Percentiles rank a stretch among this genome's conserved stretches.
These are phyloP conservation scores for Sphaerophoria taeniata DNA, from an alignment of 2,888 invertebrate genomes.

Conservation along the genomic window DNA sequence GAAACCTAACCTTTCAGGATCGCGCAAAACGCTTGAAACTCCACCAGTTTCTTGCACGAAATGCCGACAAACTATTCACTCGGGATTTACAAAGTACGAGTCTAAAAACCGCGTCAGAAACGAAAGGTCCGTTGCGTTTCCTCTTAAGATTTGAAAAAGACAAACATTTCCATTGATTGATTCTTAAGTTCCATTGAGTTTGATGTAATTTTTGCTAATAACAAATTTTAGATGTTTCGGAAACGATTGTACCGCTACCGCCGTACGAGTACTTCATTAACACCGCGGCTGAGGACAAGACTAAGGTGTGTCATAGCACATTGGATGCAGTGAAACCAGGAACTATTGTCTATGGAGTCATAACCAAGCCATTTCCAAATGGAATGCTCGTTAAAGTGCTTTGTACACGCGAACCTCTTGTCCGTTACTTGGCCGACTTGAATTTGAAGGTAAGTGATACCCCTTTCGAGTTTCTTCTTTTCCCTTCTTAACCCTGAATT, in stretches of 20 bases:
- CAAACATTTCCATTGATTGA: not conserved
- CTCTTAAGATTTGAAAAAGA: not conserved
- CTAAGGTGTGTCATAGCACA: slow-evolving; percentile 90
- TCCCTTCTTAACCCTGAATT: too few relatives aligned
- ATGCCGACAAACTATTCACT: slow-evolving; percentile 90
- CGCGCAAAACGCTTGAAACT: slow-evolving; percentile 92
- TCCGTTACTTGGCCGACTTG: slow-evolving; percentile 92
- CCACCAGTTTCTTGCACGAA: slow-evolving; percentile 94
- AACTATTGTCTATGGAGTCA: slow-evolving; percentile 90
- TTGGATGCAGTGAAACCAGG: slow-evolving; percentile 89
- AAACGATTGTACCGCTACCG: slow-evolving; percentile 85
- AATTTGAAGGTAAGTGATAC: slow-evolving; percentile 89
- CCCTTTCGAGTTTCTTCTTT: not conserved
- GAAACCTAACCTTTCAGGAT: slow-evolving; percentile 92
- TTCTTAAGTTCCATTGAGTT: not conserved
- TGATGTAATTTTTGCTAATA: slow-evolving; percentile 1
- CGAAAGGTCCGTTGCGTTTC: slow-evolving; percentile 54
- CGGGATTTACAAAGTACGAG: slow-evolving; percentile 83
- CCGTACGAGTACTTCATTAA: slow-evolving; percentile 92
- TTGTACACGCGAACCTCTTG: slow-evolving; percentile 91
- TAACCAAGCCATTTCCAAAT: slow-evolving; percentile 89
- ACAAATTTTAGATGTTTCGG: slow-evolving; percentile 50
- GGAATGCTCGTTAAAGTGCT: slow-evolving; percentile 89
- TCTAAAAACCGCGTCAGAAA: slow-evolving; percentile 36
- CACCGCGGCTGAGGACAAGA: slow-evolving; percentile 87